Conservation (phyloP, 2,113 vertebrate genomes). For the Pan troglodytes region DNA sequence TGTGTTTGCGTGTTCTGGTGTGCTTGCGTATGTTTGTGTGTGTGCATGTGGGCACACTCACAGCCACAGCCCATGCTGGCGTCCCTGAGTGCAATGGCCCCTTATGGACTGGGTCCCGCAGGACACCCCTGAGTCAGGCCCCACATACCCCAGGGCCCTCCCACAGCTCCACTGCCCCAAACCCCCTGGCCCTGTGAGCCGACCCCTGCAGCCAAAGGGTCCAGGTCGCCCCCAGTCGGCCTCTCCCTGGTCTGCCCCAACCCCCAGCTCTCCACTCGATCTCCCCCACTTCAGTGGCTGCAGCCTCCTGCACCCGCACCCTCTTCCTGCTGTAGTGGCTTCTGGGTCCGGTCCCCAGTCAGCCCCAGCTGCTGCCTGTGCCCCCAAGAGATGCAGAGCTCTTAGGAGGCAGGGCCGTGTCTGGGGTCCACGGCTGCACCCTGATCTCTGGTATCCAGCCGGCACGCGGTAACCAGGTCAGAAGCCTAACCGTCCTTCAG, state of each 20-base stretch:
- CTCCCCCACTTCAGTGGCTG: not conserved
- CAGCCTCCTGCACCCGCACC: not conserved
- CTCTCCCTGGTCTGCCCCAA: not conserved
- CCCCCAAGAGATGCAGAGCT: not conserved
- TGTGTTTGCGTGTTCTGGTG: no score
- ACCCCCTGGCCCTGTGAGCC: rapidly evolving
- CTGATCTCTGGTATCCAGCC: not conserved
- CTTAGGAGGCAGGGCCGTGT: not conserved
- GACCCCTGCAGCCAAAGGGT: not conserved
- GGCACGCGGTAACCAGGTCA: not conserved
- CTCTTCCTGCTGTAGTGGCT: not conserved
- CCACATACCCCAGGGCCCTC: not conserved
- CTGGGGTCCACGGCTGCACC: not conserved
- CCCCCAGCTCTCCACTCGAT: not conserved
- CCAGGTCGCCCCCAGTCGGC: not conserved
- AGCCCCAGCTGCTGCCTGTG: not conserved
- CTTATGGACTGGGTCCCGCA: not conserved
- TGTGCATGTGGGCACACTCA: no score
- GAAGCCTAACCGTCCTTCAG: not conserved
- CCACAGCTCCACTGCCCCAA: not conserved
- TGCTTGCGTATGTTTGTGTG: not conserved
- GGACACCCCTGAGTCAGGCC: not conserved
- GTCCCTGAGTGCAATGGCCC: not conserved
- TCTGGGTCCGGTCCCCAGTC: not conserved
- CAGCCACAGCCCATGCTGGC: not conserved